Evolutionary conservation across 1,140 invertebrate genomes (phyloP).

Genomic region (Orius insidiosus): DNA sequence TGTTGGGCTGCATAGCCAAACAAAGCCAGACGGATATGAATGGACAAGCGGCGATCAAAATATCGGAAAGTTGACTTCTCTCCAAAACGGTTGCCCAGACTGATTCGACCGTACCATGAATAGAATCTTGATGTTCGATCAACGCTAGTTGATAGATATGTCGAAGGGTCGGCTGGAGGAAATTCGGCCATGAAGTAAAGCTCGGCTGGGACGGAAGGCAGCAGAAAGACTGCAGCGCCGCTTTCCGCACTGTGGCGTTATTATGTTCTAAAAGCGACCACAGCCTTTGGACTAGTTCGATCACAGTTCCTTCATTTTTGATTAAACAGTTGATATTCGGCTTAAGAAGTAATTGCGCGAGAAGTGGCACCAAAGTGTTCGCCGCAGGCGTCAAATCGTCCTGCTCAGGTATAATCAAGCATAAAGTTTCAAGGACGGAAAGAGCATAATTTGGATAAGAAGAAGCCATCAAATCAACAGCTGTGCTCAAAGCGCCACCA

Average conservation of each 20-base stretch:
- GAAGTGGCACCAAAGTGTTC: constrained; percentile 82
- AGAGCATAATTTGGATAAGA: constrained; percentile 29
- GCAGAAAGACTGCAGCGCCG: constrained; percentile 67
- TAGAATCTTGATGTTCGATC: constrained; percentile 62
- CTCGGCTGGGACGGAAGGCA: constrained; percentile 40
- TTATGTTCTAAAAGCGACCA: constrained; percentile 89
- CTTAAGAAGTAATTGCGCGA: constrained; percentile 67
- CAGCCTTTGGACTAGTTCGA: constrained; percentile 47
- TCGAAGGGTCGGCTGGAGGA: constrained; percentile 63
- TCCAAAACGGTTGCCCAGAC: constrained; percentile 66
- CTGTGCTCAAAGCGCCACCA: constrained; percentile 72
- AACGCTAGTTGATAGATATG: constrained; percentile 78
- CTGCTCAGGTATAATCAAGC: constrained; percentile 60
- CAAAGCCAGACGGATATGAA: constrained; percentile 85
- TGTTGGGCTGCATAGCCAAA: constrained; percentile 81
- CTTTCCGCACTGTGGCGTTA: constrained; percentile 70
- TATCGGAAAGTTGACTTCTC: constrained; percentile 47
- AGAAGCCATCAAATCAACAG: constrained; percentile 44
- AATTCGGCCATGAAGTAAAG: not conserved
- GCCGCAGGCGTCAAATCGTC: constrained; percentile 86
- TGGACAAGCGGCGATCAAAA: constrained; percentile 67
- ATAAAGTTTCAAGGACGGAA: constrained; percentile 39
- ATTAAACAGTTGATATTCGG: constrained; percentile 34
- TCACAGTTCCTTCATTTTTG: constrained; percentile 16
- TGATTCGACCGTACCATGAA: constrained; percentile 54